phyloP scores from a whole-genome alignment of 2,113 vertebrate species.

The Felis chaus region DNA sequence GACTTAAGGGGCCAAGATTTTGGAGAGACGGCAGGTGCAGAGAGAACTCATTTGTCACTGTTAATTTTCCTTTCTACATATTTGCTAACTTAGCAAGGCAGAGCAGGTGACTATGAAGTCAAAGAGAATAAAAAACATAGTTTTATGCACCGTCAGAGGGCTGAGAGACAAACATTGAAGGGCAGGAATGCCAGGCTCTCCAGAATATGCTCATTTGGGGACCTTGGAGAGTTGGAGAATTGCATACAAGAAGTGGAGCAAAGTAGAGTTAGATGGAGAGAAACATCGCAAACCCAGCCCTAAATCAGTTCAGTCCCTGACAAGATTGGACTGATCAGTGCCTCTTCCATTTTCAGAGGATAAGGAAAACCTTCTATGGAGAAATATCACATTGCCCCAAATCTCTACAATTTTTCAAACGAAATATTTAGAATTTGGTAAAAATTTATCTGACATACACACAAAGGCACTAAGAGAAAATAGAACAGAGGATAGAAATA shows the following conservation, averaged over 20 bases:
- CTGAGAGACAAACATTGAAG: neutral
- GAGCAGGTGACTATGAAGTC: neutral
- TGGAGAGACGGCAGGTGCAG: neutral
- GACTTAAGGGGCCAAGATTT: neutral
- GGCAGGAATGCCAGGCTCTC: neutral
- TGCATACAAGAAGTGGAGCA: neutral
- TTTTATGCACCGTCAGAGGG: neutral
- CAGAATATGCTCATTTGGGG: neutral
- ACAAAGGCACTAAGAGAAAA: neutral
- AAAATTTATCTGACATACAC: neutral
- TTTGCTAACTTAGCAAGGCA: neutral
- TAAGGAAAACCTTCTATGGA: neutral
- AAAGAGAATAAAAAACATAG: neutral
- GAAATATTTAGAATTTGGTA: neutral
- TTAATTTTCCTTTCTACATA: neutral
- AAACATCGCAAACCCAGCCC: neutral
- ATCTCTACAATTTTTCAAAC: neutral
- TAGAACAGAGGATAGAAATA: neutral
- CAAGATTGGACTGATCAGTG: neutral
- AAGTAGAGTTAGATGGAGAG: neutral
- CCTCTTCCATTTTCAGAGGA: neutral
- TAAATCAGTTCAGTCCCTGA: neutral
- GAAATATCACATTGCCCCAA: neutral
- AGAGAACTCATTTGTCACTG: neutral
- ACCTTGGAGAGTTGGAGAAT: neutral